phyloP scores from a whole-genome alignment of 2,797 vertebrate species.

The Anabas testudineus region DNA sequence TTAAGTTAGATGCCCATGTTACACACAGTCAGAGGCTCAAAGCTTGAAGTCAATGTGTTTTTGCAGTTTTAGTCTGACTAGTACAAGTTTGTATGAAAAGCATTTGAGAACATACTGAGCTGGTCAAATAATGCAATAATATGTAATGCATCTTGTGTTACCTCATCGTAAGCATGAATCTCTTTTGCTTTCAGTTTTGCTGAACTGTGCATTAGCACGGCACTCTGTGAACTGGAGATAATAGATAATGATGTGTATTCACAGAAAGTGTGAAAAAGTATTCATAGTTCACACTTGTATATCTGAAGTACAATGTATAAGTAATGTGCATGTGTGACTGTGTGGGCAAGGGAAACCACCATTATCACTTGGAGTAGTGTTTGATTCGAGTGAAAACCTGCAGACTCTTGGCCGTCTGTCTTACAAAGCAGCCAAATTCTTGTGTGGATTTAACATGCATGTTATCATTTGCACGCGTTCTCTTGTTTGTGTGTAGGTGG shows the following conservation, averaged over 20 bases:
- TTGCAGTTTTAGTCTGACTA: no score
- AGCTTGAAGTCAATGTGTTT: no score
- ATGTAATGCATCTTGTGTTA: constrained; percentile 25
- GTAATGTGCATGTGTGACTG: not conserved
- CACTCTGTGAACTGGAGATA: no score
- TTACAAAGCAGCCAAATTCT: constrained; percentile 1
- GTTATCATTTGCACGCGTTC: constrained; percentile 28
- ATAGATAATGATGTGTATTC: no score
- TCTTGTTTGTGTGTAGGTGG: constrained; percentile 29
- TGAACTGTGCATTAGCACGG: no score
- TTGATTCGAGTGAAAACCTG: constrained; percentile 1
- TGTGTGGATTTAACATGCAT: constrained; percentile 26
- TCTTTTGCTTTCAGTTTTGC: no score
- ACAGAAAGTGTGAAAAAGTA: no score
- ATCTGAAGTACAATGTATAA: not conserved
- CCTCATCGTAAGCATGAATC: not conserved
- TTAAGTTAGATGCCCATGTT: no score
- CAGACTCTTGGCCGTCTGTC: constrained; percentile 6
- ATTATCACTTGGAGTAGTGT: no score
- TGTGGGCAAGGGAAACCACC: not conserved
- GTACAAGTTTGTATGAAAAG: no score
- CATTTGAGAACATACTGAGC: constrained; percentile 11
- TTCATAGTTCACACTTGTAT: not conserved
- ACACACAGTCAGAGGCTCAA: no score
- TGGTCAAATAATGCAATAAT: constrained; percentile 20